A percentile compares a stretch with the other conserved stretches of the same genome.
Evolutionary conservation across 2,888 invertebrate genomes (phyloP).

Genomic region (Cremastinae sp.): DNA sequence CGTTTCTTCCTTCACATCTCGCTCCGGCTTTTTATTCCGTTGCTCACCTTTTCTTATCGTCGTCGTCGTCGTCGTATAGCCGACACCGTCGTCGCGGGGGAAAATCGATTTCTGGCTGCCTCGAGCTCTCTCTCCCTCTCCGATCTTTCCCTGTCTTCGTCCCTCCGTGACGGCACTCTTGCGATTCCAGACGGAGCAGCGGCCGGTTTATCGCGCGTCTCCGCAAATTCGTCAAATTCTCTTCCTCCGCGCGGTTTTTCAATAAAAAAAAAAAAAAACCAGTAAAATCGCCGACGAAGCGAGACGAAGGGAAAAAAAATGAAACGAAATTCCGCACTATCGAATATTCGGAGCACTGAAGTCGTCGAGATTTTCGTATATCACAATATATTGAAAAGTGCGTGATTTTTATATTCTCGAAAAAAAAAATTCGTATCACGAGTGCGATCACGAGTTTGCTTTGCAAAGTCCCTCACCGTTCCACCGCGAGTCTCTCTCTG

Average conservation of each 20-base stretch:
- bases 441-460: conserved; percentile 16
- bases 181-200: conserved; percentile 55
- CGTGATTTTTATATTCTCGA: neutral
- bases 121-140: conserved; percentile 42
- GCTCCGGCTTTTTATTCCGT: conserved; percentile 33
- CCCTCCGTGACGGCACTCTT: conserved; percentile 42
- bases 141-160: conserved; percentile 8
- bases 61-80: conserved; percentile 57
- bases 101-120: conserved; percentile 64
- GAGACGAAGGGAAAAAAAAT: neutral
- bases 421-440: conserved; percentile 16
- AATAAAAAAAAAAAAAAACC: neutral
- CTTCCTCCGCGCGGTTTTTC: neutral
- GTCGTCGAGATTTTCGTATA: neutral
- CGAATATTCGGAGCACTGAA: neutral
- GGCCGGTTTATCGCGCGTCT: conserved; percentile 51
- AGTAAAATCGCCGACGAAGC: neutral
- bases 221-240: conserved; percentile 24
- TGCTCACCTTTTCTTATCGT: conserved; percentile 65
- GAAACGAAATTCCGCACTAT: neutral
- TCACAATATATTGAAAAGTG: neutral
- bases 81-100: conserved; percentile 62
- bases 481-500: conserved; percentile 59
- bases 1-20: conserved; percentile 1
- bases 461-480: conserved; percentile 59